Conservation (phyloP, 1,140 invertebrate species). For the Episyrphus balteatus region DNA sequence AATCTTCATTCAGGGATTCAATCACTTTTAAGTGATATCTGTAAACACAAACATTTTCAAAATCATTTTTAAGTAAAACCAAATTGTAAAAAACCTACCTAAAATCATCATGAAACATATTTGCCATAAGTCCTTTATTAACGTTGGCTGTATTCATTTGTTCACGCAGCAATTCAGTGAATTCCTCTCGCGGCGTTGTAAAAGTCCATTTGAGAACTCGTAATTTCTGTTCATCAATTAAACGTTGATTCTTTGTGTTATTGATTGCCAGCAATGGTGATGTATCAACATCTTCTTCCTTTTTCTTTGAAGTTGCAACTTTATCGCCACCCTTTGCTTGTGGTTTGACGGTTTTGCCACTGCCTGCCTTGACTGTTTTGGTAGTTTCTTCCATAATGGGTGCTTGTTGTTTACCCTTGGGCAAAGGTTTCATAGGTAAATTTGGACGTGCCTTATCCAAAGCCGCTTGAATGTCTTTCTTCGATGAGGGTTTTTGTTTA, state of each 20-base stretch:
- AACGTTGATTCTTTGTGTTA: constrained; percentile 79
- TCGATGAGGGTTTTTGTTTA: constrained; percentile 80
- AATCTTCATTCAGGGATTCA: constrained; percentile 75
- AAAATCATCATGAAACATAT: constrained; percentile 94
- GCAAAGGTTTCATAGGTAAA: constrained; percentile 72
- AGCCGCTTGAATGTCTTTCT: constrained; percentile 61
- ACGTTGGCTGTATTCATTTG: constrained; percentile 83
- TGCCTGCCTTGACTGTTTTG: constrained; percentile 46
- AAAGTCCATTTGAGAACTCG: constrained; percentile 96
- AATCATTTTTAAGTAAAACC: neutral
- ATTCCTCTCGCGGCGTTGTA: constrained; percentile 81
- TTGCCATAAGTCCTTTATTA: constrained; percentile 72
- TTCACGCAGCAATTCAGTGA: constrained; percentile 80
- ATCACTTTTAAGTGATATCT: constrained; percentile 88
- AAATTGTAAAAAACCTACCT: constrained; percentile 29
- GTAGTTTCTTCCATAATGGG: constrained; percentile 40
- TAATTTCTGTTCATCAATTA: constrained; percentile 84
- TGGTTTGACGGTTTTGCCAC: constrained; percentile 32
- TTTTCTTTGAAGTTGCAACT: constrained; percentile 49
- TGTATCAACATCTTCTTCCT: constrained; percentile 76
- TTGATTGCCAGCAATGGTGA: constrained; percentile 73
- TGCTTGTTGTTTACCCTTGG: constrained; percentile 42
- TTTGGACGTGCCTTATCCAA: constrained; percentile 78
- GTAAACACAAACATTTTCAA: neutral
- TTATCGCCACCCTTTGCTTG: constrained; percentile 38